These are phyloP conservation scores for Macrobrachium nipponense DNA, from an alignment of 1,140 invertebrate species.

Conservation along the genomic window DNA sequence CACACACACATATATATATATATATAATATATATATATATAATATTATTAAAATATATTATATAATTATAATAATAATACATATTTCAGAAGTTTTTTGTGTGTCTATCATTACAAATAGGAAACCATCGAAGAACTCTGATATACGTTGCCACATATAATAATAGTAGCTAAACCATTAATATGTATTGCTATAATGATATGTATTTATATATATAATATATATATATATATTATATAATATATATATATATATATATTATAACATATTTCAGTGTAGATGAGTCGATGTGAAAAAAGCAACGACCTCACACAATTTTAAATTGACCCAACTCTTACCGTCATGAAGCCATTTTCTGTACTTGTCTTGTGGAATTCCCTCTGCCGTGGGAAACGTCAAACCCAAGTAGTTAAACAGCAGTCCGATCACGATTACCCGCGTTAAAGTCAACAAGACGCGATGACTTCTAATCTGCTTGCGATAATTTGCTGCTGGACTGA, in stretches of 20 bases:
- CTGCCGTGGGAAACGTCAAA: not conserved
- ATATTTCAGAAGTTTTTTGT: too few species aligned
- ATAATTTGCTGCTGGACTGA: too few species aligned
- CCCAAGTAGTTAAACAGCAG: not conserved
- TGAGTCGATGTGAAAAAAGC: too few species aligned
- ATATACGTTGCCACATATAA: too few species aligned
- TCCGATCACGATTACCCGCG: not conserved
- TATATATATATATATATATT: slow-evolving; percentile 28
- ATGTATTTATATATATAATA: slow-evolving; percentile 21
- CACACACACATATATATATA: slow-evolving; percentile 12
- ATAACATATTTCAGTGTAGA: too few species aligned
- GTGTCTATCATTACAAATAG: too few species aligned
- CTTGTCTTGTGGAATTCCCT: not conserved
- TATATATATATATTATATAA: slow-evolving; percentile 28
- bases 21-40: slow-evolving; percentile 28
- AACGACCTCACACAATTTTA: not conserved
- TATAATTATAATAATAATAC: too few species aligned
- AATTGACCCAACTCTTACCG: not conserved
- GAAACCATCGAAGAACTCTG: too few species aligned
- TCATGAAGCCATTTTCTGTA: not conserved
- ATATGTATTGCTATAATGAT: too few species aligned
- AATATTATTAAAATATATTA: too few species aligned
- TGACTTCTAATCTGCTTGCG: not conserved
- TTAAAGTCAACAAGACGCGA: not conserved
- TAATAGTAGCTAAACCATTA: too few species aligned